phyloP scores from a whole-genome alignment of 2,888 invertebrate genomes.

The Holacanthella duospinosa region DNA sequence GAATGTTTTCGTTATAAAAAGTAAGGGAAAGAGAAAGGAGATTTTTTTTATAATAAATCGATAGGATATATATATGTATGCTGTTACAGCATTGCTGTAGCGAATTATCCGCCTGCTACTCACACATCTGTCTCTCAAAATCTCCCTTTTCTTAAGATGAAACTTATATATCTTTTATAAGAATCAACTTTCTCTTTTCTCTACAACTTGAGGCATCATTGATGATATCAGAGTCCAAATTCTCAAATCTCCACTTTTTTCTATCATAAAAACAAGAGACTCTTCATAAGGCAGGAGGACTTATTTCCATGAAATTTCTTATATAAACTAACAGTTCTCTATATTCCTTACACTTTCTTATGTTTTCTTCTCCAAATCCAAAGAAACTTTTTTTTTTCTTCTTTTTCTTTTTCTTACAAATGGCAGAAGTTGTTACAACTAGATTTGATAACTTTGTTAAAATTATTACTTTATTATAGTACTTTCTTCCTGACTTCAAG shows the following conservation, averaged over 20 bases:
- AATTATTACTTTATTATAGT: too few species aligned
- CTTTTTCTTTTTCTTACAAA: background rate
- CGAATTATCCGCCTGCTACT: background rate
- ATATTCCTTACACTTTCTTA: background rate
- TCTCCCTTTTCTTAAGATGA: background rate
- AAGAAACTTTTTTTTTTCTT: background rate
- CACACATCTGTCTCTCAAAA: background rate
- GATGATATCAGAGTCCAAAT: background rate
- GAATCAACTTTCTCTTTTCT: background rate
- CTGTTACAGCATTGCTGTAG: background rate
- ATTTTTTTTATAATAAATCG: background rate
- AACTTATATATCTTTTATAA: background rate
- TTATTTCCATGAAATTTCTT: conserved; percentile 16
- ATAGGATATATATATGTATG: background rate
- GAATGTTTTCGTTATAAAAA: background rate
- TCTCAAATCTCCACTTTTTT: too few species aligned
- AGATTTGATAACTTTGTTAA: too few species aligned
- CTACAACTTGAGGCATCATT: background rate
- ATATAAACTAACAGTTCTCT: too few species aligned
- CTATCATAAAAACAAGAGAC: background rate
- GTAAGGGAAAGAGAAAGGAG: background rate
- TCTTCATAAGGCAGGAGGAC: background rate
- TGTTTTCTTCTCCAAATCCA: background rate
- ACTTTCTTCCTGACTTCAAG: too few species aligned
- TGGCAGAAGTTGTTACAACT: too few species aligned